These are phyloP conservation scores for Julus scanicus DNA, from an alignment of 2,888 invertebrate species.

Conservation along the genomic window DNA sequence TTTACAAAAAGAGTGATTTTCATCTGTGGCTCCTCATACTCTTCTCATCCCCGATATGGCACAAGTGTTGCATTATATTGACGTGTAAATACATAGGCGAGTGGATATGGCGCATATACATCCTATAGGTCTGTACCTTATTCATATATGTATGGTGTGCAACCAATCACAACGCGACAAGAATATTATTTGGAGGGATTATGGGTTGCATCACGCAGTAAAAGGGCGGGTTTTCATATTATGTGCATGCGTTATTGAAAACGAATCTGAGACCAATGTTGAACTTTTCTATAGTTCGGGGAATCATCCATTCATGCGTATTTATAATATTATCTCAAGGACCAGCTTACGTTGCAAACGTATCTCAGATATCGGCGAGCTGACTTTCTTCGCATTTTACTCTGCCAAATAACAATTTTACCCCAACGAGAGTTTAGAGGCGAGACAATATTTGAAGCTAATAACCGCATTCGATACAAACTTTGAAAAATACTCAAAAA, in stretches of 20 bases:
- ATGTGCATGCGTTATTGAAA: constrained; percentile 50
- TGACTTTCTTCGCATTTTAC: neutral
- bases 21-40: constrained; percentile 34
- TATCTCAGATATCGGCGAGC: neutral
- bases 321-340: constrained; percentile 31
- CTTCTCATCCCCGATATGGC: constrained; percentile 15
- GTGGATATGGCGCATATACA: constrained; percentile 46
- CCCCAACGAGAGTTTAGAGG: neutral
- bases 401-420: neutral
- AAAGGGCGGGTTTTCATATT: constrained; percentile 53
- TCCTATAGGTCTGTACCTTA: constrained; percentile 48
- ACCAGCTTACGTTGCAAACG: neutral
- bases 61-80: constrained; percentile 44
- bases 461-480: neutral
- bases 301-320: constrained; percentile 45
- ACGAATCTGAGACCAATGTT: constrained; percentile 39
- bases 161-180: constrained; percentile 55
- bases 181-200: constrained; percentile 54
- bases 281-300: constrained; percentile 18
- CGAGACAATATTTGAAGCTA: neutral
- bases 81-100: constrained; percentile 46
- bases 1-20: constrained; percentile 24
- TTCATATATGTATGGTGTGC: constrained; percentile 52
- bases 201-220: constrained; percentile 50
- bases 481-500: neutral